Conservation (phyloP, 2,797 vertebrate genomes). For the Melanotaenia pygmaea region DNA sequence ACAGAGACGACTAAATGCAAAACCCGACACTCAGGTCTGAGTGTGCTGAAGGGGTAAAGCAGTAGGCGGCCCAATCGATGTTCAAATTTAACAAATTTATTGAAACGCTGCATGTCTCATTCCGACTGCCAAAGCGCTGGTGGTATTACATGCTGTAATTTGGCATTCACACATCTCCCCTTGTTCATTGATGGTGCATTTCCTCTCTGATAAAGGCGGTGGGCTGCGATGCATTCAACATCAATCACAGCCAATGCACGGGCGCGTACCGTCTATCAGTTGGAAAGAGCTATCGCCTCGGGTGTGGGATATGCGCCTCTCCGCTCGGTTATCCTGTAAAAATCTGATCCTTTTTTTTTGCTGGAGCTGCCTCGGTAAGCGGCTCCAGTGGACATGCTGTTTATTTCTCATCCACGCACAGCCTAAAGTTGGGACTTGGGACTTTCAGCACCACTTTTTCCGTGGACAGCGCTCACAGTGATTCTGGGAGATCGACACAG, state of each 20-base stretch:
- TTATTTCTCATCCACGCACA: slow-evolving; percentile 36
- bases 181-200: slow-evolving; percentile 59
- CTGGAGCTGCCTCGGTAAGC: slow-evolving; percentile 23
- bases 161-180: slow-evolving; percentile 42
- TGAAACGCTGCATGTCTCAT: slow-evolving; percentile 29
- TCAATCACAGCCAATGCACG: slow-evolving; percentile 72
- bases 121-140: slow-evolving; percentile 26
- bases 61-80: slow-evolving; percentile 40
- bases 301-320: slow-evolving; percentile 66
- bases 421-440: slow-evolving; percentile 76
- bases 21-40: slow-evolving; percentile 27
- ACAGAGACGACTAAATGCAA: slow-evolving; percentile 15
- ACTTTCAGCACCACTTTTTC: slow-evolving; percentile 80
- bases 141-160: slow-evolving; percentile 52
- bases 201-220: slow-evolving; percentile 61
- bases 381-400: slow-evolving; percentile 32
- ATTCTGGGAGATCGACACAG: slow-evolving; percentile 53
- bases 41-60: slow-evolving; percentile 15
- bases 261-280: slow-evolving; percentile 71
- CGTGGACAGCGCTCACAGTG: slow-evolving; percentile 73
- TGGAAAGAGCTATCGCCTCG: slow-evolving; percentile 72
- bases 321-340: slow-evolving; percentile 53
- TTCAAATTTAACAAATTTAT: slow-evolving; percentile 33
- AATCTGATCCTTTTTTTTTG: slow-evolving; percentile 37
- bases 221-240: slow-evolving; percentile 71